These are phyloP conservation scores for Pseudochirops corinnae DNA, from an alignment of 2,797 vertebrate species.

Conservation along the genomic window DNA sequence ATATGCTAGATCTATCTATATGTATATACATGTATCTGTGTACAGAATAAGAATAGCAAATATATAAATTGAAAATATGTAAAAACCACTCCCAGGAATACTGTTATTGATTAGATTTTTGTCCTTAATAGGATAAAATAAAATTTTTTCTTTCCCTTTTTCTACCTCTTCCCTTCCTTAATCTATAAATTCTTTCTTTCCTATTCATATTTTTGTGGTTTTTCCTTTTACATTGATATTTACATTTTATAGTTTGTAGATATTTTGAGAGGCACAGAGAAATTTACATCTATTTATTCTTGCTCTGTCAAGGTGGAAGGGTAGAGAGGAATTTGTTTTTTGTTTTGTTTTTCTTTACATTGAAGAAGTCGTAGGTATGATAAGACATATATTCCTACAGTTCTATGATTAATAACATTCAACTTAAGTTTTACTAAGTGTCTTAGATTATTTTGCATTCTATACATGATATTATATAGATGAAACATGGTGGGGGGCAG, in stretches of 20 bases:
- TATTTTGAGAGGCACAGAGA: conserved; percentile 27
- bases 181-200: neutral
- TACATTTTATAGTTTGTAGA: conserved; percentile 17
- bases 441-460: conserved; percentile 27
- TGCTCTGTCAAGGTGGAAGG: conserved; percentile 32
- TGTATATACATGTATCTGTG: neutral
- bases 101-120: neutral
- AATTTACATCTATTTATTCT: neutral
- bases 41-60: neutral
- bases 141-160: neutral
- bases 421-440: conserved; percentile 43
- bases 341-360: conserved; percentile 37
- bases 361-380: conserved; percentile 7
- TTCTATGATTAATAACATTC: neutral
- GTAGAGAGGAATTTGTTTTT: neutral
- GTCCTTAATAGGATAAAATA: neutral
- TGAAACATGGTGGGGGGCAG: no score
- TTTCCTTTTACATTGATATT: conserved; percentile 31
- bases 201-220: conserved; percentile 7
- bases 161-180: neutral
- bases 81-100: neutral
- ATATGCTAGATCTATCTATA: neutral
- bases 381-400: conserved; percentile 42
- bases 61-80: neutral
- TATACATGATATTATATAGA: conserved; percentile 30